Conservation (phyloP, 1,140 invertebrate genomes). For the Mya arenaria region DNA sequence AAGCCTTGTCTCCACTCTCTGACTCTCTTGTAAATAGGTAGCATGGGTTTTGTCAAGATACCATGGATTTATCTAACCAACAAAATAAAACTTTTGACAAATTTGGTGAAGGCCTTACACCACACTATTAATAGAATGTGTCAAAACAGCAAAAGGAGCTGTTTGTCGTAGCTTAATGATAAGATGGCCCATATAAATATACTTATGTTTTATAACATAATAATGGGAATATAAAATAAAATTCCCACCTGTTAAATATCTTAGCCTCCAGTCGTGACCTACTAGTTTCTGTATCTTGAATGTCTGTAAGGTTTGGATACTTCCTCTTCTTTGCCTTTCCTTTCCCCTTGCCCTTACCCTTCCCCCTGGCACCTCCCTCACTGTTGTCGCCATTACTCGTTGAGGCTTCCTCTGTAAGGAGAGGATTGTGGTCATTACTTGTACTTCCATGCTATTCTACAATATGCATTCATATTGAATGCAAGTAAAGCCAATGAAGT, state of each 20-base stretch:
- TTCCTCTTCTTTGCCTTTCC: conserved; percentile 72
- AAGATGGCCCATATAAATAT: neutral
- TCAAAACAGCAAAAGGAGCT: neutral
- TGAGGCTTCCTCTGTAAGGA: neutral
- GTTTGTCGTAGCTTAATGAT: neutral
- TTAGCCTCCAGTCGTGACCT: conserved; percentile 78
- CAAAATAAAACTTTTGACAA: neutral
- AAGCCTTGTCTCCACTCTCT: neutral
- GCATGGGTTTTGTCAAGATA: no score
- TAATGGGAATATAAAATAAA: neutral
- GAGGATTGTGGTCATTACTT: no score
- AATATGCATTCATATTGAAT: no score
- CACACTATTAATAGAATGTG: neutral
- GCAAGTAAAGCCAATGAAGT: no score
- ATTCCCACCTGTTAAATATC: conserved; percentile 73
- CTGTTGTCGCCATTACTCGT: neutral
- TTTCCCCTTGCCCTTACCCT: conserved; percentile 72
- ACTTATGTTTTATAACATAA: neutral
- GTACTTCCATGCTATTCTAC: no score
- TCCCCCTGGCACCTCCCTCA: conserved; percentile 49
- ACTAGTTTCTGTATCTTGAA: conserved; percentile 74
- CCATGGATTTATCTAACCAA: no score
- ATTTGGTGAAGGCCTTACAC: neutral
- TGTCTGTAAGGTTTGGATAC: conserved; percentile 78
- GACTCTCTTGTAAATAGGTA: neutral